Conservation (phyloP, 2,113 vertebrate species). For the Eudyptes chrysolophus region DNA sequence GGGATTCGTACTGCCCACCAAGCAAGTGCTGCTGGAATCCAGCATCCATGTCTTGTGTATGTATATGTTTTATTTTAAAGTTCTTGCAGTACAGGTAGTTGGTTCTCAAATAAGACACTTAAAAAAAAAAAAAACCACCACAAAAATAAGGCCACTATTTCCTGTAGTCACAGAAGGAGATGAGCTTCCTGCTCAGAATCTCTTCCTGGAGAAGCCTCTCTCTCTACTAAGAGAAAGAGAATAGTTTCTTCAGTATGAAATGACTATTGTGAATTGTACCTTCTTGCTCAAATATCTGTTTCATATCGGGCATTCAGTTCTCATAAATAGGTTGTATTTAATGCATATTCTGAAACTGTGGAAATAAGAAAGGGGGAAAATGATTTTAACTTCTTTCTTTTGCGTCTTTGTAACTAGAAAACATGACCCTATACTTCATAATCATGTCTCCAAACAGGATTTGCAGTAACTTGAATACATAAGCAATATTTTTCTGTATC, state of each 20-base stretch:
- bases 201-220: neutral
- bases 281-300: neutral
- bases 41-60: neutral
- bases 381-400: neutral
- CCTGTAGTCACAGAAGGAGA: accelerated
- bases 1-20: constrained; percentile 70
- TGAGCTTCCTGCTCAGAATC: neutral
- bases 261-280: neutral
- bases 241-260: neutral
- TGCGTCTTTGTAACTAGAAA: neutral
- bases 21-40: constrained; percentile 33
- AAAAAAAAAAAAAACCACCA: neutral
- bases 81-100: neutral
- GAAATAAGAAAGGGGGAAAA: neutral
- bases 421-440: neutral
- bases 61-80: neutral
- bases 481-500: neutral
- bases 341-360: neutral
- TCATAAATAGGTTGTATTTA: neutral
- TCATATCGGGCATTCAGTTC: neutral
- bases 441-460: neutral
- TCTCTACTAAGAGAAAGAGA: neutral
- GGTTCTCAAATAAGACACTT: neutral
- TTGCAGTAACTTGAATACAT: neutral
- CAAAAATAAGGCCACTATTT: neutral